phyloP scores from a whole-genome alignment of 2,888 invertebrate species.

The Unio pictorum region DNA sequence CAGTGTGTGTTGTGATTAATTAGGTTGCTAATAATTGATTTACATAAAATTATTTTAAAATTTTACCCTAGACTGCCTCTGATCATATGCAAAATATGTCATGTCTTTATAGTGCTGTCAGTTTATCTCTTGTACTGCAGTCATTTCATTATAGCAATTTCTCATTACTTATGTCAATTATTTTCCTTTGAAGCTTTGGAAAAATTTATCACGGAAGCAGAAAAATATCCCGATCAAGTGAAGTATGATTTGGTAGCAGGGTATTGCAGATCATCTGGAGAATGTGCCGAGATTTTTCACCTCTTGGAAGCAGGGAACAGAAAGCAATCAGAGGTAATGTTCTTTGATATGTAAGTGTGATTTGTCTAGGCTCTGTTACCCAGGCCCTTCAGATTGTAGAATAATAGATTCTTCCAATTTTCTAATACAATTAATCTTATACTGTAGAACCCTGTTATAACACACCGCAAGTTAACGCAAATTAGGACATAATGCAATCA shows the following conservation, averaged over 20 bases:
- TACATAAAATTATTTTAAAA: too few species aligned
- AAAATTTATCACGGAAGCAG: conserved; percentile 44
- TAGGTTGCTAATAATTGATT: too few species aligned
- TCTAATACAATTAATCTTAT: too few species aligned
- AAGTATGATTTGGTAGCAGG: conserved; percentile 53
- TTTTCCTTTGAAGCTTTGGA: conserved; percentile 33
- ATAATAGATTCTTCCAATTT: not conserved
- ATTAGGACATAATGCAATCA: too few species aligned
- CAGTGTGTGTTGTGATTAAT: too few species aligned
- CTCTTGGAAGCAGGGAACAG: conserved; percentile 46
- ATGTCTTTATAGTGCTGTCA: too few species aligned
- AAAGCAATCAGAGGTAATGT: conserved; percentile 49
- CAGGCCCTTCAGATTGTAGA: not conserved
- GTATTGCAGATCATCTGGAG: conserved; percentile 50
- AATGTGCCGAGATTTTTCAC: conserved; percentile 55
- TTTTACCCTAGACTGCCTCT: too few species aligned
- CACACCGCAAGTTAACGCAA: too few species aligned
- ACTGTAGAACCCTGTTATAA: too few species aligned
- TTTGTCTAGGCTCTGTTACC: not conserved
- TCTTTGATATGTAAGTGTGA: not conserved
- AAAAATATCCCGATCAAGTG: conserved; percentile 23
- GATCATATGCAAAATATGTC: too few species aligned
- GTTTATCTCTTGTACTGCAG: not conserved
- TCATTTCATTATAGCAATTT: not conserved
- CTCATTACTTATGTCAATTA: not conserved